phyloP scores from a whole-genome alignment of 2,113 vertebrate genomes.

The Accipiter virgatus region DNA sequence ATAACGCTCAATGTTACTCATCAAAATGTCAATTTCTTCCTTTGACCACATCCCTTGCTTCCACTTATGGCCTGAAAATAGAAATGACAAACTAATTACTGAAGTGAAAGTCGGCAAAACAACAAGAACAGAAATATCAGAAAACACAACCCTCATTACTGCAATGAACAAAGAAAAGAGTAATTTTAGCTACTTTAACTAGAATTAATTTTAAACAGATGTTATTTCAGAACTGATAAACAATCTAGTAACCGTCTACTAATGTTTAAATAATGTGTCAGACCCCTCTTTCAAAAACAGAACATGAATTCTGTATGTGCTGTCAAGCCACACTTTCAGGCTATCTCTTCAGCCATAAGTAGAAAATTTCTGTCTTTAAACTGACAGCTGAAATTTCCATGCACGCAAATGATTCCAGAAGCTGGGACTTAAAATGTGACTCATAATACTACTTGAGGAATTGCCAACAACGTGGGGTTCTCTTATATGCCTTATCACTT shows the following conservation, averaged over 20 bases:
- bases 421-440: background rate
- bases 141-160: background rate
- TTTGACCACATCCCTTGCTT: conserved; percentile 99
- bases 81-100: conserved; percentile 18
- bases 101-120: background rate
- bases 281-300: background rate
- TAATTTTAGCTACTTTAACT: background rate
- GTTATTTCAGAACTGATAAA: background rate
- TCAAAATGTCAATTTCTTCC: conserved; percentile 97
- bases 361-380: background rate
- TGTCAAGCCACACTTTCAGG: background rate
- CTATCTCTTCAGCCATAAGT: background rate
- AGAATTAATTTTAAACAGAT: background rate
- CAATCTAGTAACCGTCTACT: background rate
- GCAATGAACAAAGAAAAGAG: background rate
- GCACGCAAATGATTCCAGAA: background rate
- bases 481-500: background rate
- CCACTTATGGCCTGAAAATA: conserved; percentile 92
- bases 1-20: conserved; percentile 96
- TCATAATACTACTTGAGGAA: background rate
- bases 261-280: background rate
- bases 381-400: background rate
- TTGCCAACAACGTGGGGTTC: background rate
- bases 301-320: background rate
- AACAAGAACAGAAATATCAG: background rate